These are phyloP conservation scores for Trachythela sp. DNA, from an alignment of 64 coral and sea anemone genomes.

Conservation along the genomic window DNA sequence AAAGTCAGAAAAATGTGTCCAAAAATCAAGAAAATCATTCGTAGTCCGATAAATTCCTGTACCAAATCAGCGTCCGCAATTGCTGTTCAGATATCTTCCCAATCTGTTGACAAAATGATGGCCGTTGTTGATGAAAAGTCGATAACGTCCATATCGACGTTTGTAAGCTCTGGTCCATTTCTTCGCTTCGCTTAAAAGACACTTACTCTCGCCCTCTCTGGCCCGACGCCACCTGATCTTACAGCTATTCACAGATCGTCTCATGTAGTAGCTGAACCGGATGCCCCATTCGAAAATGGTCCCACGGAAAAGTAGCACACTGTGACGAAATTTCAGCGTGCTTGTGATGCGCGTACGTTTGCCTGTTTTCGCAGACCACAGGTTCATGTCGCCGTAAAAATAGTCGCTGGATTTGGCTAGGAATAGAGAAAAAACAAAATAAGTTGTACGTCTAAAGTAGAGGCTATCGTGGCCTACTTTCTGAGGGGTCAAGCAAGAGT, in stretches of 20 bases:
- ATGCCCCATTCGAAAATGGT: not conserved
- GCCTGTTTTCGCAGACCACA: not conserved
- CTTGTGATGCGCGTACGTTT: not conserved
- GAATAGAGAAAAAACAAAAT: no score
- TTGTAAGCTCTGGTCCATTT: not conserved
- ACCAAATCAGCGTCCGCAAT: not conserved
- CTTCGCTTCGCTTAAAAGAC: not conserved
- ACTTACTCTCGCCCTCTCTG: not conserved
- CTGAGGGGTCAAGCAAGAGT: no score
- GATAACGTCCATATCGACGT: not conserved
- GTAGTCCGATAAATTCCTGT: no score
- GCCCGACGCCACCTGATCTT: not conserved
- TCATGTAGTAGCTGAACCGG: not conserved
- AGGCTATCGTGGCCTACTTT: no score
- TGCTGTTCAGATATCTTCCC: not conserved
- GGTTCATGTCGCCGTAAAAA: not conserved
- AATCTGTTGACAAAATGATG: not conserved
- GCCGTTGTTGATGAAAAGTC: not conserved
- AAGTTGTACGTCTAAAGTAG: no score
- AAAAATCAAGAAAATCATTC: no score
- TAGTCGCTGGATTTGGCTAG: not conserved
- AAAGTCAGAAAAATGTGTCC: no score
- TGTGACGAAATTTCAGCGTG: not conserved
- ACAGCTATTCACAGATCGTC: not conserved
- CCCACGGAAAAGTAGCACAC: not conserved